These are phyloP conservation scores for Enteromius viviparus DNA, from an alignment of 2,797 vertebrate species.

Conservation along the genomic window DNA sequence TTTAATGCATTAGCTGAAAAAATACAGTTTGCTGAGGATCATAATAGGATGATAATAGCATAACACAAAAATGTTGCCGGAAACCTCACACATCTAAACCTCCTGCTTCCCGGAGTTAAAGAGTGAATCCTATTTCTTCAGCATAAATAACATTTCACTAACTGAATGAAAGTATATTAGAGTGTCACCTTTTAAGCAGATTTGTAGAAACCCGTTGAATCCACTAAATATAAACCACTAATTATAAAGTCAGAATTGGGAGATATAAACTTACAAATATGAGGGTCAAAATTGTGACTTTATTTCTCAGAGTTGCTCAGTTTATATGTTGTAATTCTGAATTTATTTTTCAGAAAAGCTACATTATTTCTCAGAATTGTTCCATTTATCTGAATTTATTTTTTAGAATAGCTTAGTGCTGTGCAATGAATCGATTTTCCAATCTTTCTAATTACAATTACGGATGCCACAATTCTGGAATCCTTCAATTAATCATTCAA, in stretches of 20 bases:
- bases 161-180: neutral
- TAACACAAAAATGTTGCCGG: neutral
- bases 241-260: neutral
- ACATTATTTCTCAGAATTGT: neutral
- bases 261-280: neutral
- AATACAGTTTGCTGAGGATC: neutral
- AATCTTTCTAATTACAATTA: too few species aligned
- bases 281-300: neutral
- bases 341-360: too few species aligned
- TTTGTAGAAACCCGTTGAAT: neutral
- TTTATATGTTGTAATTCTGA: too few species aligned
- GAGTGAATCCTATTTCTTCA: neutral
- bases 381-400: too few species aligned
- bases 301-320: too few species aligned
- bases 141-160: neutral
- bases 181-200: constrained; percentile 1
- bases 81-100: neutral
- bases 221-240: neutral
- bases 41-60: neutral
- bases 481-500: too few species aligned
- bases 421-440: too few species aligned
- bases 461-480: too few species aligned
- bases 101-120: neutral
- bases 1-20: neutral
- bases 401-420: too few species aligned